A percentile compares a stretch with the other conserved stretches of the same genome.
Evolutionary conservation across 2,113 vertebrate genomes (phyloP).

Genomic region (Coracopsis vasa): DNA sequence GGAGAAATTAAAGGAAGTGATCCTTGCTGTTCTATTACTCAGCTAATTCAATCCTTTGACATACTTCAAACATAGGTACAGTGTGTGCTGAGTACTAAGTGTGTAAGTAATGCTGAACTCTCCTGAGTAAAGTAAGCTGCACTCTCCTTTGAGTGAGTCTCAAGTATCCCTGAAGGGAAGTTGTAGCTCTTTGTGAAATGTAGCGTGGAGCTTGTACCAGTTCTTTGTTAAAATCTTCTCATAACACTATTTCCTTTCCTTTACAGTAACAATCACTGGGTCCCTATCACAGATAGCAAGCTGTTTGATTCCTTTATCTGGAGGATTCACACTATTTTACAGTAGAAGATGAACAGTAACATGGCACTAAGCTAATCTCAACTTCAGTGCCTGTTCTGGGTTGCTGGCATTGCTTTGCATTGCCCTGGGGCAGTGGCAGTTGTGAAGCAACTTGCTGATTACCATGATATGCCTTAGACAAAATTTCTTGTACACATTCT

Average conservation of each 20-base stretch:
- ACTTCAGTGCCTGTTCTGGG: not conserved
- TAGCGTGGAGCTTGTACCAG: not conserved
- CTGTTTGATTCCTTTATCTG: not conserved
- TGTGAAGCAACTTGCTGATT: not conserved
- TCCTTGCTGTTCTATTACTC: slow-evolving; percentile 17
- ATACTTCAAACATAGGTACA: not conserved
- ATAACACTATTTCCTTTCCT: not conserved
- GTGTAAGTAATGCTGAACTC: not conserved
- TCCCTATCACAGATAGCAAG: not conserved
- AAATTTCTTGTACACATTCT: not conserved
- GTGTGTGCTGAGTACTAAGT: not conserved
- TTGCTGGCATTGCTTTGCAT: not conserved
- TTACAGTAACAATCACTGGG: not conserved
- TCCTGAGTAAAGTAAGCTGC: not conserved
- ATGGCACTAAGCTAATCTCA: slow-evolving; percentile 2
- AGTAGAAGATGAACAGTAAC: not conserved
- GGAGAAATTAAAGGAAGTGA: slow-evolving; percentile 33
- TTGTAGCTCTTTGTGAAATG: not conserved
- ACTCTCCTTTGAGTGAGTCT: not conserved
- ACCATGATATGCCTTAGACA: not conserved
- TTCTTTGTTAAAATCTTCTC: not conserved
- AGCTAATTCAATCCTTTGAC: not conserved
- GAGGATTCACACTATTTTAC: not conserved
- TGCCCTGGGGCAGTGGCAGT: not conserved
- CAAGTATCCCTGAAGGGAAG: not conserved